Conservation (phyloP, 2,797 vertebrate species). For the Sylvilagus floridanus region DNA sequence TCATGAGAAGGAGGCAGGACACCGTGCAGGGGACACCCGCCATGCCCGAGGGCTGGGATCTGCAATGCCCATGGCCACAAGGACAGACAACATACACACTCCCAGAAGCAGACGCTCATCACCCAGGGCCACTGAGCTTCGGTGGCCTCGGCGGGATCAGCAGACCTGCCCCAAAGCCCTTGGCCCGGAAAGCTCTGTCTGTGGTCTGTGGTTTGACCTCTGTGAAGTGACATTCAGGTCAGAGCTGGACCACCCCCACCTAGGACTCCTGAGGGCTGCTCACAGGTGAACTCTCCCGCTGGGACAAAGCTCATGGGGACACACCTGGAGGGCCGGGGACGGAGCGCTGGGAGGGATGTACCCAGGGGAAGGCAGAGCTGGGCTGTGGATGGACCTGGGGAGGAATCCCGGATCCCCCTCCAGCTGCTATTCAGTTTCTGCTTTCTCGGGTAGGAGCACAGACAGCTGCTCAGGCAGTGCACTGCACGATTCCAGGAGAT, state of each 20-base stretch:
- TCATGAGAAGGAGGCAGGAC: background rate
- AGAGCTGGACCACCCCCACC: background rate
- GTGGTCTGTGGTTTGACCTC: background rate
- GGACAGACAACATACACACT: background rate
- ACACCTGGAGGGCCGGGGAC: no score
- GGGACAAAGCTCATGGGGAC: background rate
- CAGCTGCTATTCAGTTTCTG: background rate
- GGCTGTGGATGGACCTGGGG: accelerated
- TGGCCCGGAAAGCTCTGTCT: no score
- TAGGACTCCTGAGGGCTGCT: background rate
- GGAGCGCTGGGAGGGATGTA: background rate
- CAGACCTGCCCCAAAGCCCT: background rate
- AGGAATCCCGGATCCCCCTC: no score
- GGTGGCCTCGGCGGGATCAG: background rate
- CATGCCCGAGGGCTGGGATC: background rate
- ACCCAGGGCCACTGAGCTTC: background rate
- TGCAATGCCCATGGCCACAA: background rate
- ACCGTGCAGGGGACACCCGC: accelerated
- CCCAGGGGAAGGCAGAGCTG: no score
- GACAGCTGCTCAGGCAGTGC: background rate
- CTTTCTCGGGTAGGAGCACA: background rate
- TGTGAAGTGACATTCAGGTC: background rate
- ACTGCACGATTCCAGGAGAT: background rate
- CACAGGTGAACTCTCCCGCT: background rate
- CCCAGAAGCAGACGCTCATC: accelerated